These are phyloP conservation scores for Cantharis rufa DNA, from an alignment of 2,888 invertebrate species.

Conservation along the genomic window DNA sequence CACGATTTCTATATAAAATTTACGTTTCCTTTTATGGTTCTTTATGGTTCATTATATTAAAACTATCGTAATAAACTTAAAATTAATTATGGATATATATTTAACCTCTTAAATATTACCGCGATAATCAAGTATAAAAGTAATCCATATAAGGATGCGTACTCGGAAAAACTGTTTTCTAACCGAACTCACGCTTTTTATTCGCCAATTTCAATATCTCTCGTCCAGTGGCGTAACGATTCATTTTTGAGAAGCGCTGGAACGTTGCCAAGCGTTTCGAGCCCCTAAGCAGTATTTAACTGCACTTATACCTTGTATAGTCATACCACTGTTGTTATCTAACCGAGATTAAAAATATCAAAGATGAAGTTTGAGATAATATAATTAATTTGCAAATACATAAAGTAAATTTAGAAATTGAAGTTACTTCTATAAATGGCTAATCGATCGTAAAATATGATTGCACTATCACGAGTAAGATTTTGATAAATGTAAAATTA, in stretches of 20 bases:
- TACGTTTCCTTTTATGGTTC: background rate
- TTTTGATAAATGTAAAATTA: slow-evolving; percentile 1
- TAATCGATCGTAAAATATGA: background rate
- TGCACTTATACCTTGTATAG: background rate
- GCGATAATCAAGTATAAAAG: background rate
- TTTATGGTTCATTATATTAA: background rate
- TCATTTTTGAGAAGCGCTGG: background rate
- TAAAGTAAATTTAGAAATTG: background rate
- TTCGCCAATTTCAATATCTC: background rate
- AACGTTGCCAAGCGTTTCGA: background rate
- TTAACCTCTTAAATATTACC: background rate
- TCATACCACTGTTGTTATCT: background rate
- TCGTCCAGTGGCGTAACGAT: background rate
- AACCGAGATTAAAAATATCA: background rate
- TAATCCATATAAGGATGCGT: background rate
- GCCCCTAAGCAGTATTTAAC: background rate
- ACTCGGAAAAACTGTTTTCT: background rate
- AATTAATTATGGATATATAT: background rate
- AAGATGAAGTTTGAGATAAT: background rate
- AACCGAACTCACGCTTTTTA: background rate
- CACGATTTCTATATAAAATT: background rate
- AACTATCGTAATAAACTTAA: background rate
- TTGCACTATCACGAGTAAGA: background rate
- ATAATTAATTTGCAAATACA: background rate
- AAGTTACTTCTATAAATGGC: background rate